Conservation (phyloP, 2,888 invertebrate genomes). For the Helobdella robusta region DNA sequence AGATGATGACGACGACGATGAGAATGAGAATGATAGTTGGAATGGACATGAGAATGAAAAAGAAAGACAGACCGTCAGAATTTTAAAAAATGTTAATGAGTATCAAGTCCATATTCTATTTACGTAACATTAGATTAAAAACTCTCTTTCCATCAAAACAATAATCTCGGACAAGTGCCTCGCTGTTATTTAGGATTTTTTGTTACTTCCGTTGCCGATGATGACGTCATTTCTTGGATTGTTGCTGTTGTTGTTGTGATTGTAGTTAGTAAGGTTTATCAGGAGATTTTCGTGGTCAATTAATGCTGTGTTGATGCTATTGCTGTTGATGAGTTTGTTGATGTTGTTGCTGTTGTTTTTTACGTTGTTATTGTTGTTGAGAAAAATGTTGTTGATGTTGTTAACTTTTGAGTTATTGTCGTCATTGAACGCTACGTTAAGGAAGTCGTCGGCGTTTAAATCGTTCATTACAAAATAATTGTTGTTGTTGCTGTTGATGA, state of each 20-base stretch:
- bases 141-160: too few relatives aligned
- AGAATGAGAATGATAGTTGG: too few relatives aligned
- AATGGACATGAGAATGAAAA: too few relatives aligned
- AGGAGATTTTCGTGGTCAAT: background rate
- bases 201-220: background rate
- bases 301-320: background rate
- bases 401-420: too few relatives aligned
- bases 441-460: slow-evolving; percentile 3
- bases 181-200: background rate
- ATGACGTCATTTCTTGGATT: background rate
- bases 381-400: background rate
- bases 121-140: too few relatives aligned
- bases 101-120: too few relatives aligned
- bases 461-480: slow-evolving; percentile 9
- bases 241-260: slow-evolving; percentile 5
- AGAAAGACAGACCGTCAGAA: too few relatives aligned
- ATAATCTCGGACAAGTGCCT: too few relatives aligned
- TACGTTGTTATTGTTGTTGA: background rate
- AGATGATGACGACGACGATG: too few relatives aligned
- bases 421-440: too few relatives aligned
- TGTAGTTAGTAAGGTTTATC: slow-evolving; percentile 11
- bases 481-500: background rate
- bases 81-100: too few relatives aligned
- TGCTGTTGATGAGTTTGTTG: background rate
- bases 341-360: slow-evolving; percentile 9